Base-by-base conservation (phyloP, 2,797 vertebrate genomes). In the Sebastes dallii region DNA sequence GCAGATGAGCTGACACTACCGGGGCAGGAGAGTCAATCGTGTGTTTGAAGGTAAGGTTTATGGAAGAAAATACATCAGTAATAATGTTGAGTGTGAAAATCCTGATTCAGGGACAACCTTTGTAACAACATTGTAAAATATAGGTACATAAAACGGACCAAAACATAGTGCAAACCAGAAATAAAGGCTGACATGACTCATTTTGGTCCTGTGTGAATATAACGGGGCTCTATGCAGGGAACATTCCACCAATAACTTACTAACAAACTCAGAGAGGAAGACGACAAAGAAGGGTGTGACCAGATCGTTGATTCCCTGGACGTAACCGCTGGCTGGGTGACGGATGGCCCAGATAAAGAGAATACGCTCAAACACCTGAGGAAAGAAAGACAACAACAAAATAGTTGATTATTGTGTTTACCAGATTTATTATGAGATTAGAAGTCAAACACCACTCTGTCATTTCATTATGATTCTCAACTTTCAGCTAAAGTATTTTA, bases 301-400 rank as follows among this genome's bases (percentile, higher is more conserved):
- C 92, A 99, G 96, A 92, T 99, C 99, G 65, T 99, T 99, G 94
- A 99, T 99, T 36, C 99, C 99, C 94, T 99, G 99, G 54, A 99
- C 98, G 69, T 99, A 99, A 80, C 99, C 98, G 13, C 98, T 99
- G 92, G 99, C 99, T 3, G 99, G 99, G 91, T 99, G 99, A 75
- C 99, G 97, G 87, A 99, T 99, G 56, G 99, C 99, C 99, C 99
- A 99, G 91, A 99, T 99, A 86, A 99, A 99, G 72, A 99, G 96
- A 90, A 99, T 99, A 72, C 98, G 96, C 92, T 99, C 98, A 94
- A 99, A 99, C 89, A 99, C 98, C 98, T 99, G 91, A 67, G 89
- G 91, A 77, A 80, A 90, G 1, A 62, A 69, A 79, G 50, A 69
- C 12, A 46, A 50, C 24, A 60, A 42, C 6, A 36, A 22, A 30